Evolutionary conservation across 2,797 vertebrate genomes (phyloP), one percentile per base, ranked within the genome.

Genomic region (Micromesistius poutassou): DNA sequence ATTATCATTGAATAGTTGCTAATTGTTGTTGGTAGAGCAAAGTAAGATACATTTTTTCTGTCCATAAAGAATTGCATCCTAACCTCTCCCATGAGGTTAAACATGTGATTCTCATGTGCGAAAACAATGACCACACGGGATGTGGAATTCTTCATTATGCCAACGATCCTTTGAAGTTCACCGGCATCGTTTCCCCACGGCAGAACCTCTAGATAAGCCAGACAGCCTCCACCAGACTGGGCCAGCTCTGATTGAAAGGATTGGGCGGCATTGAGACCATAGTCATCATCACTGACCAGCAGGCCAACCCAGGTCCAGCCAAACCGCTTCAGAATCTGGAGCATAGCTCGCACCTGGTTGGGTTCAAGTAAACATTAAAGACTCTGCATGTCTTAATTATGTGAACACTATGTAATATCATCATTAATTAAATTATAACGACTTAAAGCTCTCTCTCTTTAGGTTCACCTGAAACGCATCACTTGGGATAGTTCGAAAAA

Each of bases 401-500:
- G 8, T 19, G 25, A 70, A 50, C 4, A 4, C 12, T 50, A 19
- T 22, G 46, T 19, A 50, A 50, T 50, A 50, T 16, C 46, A 19
- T 22, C 46, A 22, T 50, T 50, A 19, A 50, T 55, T 55, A 22
- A 55, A 22, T 55, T 1, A 62, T 62, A 62, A 1, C 8, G 5
- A 25, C 22, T n/a, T 9, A 62, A 36, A 19, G 31, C n/a, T 35
- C 16, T 72, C 8, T 71, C 19, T 30, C 30, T 31, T 30, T 13
- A 71, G 28, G 10, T 71, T 71, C 19, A 94, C 88, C 89, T 93
- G 94, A 79, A 92, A 93, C 19, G 86, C 83, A 77, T 95, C 93
- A 79, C 92, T 94, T 14, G 93, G 91, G 74, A 94, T 93, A 30
- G 94, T 95, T 66, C 91, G 87, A 81, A 92, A 92, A 84, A 92